Percentiles rank a stretch among this genome's conserved stretches.
phyloP scores from a whole-genome alignment of 1,140 invertebrate species.

The Thaumetopoea pityocampa region DNA sequence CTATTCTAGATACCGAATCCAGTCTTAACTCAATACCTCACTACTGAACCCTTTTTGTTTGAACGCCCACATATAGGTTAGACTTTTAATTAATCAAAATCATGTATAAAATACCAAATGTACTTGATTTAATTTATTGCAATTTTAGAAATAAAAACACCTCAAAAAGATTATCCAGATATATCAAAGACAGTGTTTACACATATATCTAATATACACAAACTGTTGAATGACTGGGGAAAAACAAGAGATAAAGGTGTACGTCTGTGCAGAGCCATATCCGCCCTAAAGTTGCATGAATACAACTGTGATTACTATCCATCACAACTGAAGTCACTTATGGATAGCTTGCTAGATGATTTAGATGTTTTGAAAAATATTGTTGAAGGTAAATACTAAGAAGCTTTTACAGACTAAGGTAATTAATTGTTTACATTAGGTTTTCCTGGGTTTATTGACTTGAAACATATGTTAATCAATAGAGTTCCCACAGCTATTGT shows the following conservation, averaged over 20 bases:
- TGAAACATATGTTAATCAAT: too few relatives aligned
- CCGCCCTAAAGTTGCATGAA: slow-evolving; percentile 53
- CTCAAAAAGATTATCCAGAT: slow-evolving; percentile 42
- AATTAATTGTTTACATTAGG: too few relatives aligned
- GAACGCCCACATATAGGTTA: too few relatives aligned
- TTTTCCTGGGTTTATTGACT: too few relatives aligned
- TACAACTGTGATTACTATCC: slow-evolving; percentile 55
- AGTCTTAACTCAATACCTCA: too few relatives aligned
- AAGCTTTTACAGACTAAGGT: neutral
- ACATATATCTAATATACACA: slow-evolving; percentile 47
- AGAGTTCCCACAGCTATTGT: too few relatives aligned
- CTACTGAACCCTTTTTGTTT: too few relatives aligned
- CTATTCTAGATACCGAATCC: too few relatives aligned
- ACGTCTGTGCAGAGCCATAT: slow-evolving; percentile 46
- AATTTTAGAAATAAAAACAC: slow-evolving; percentile 44
- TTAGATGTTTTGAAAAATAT: slow-evolving; percentile 39
- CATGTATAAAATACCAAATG: too few relatives aligned
- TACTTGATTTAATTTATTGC: too few relatives aligned
- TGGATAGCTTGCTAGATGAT: slow-evolving; percentile 40
- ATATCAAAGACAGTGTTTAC: slow-evolving; percentile 51
- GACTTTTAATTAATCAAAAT: too few relatives aligned
- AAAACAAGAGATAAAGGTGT: slow-evolving; percentile 43
- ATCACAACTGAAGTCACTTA: slow-evolving; percentile 38
- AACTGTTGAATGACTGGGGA: slow-evolving; percentile 43
- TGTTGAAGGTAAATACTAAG: slow-evolving; percentile 42